A percentile compares a stretch with the other conserved stretches of the same genome.
Conservation (phyloP, 2,888 invertebrate species). For the Sarcophaga variegata region DNA sequence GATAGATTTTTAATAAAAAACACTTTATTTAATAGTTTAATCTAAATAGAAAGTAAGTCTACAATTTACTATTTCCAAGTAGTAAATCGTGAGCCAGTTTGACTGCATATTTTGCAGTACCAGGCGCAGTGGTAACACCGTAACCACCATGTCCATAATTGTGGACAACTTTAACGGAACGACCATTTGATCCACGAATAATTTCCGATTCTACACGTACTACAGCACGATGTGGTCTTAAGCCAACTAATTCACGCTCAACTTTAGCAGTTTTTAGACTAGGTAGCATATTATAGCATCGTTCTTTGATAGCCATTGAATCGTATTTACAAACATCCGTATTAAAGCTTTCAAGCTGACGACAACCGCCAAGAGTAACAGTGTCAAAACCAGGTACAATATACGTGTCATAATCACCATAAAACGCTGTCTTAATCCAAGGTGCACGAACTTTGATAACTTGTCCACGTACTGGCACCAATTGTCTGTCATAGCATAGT, state of each 20-base stretch:
- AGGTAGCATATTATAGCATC: slow-evolving; percentile 90
- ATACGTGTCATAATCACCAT: slow-evolving; percentile 93
- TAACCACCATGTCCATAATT: slow-evolving; percentile 98
- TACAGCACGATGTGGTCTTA: slow-evolving; percentile 90
- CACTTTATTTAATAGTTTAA: background rate
- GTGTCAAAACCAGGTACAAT: slow-evolving; percentile 89
- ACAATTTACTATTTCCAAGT: slow-evolving; percentile 78
- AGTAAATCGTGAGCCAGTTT: slow-evolving; percentile 85
- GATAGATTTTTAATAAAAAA: no score
- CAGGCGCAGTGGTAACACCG: slow-evolving; percentile 94
- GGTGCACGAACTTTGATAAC: slow-evolving; percentile 91
- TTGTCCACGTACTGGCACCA: slow-evolving; percentile 93
- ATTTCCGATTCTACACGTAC: slow-evolving; percentile 88
- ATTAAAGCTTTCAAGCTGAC: slow-evolving; percentile 91
- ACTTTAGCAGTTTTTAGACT: slow-evolving; percentile 84
- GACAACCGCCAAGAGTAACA: slow-evolving; percentile 92
- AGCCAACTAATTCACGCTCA: slow-evolving; percentile 87
- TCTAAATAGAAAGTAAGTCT: slow-evolving; percentile 42
- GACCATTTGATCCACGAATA: slow-evolving; percentile 79
- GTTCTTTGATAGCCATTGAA: slow-evolving; percentile 88
- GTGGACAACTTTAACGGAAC: slow-evolving; percentile 88
- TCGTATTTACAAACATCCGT: slow-evolving; percentile 87
- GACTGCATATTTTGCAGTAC: slow-evolving; percentile 91
- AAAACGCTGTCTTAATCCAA: slow-evolving; percentile 94
- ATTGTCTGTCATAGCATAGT: slow-evolving; percentile 88